Evolutionary conservation across 1,140 invertebrate genomes (phyloP), one percentile per base, ranked within the genome.

Genomic region (Helicoverpa zea): DNA sequence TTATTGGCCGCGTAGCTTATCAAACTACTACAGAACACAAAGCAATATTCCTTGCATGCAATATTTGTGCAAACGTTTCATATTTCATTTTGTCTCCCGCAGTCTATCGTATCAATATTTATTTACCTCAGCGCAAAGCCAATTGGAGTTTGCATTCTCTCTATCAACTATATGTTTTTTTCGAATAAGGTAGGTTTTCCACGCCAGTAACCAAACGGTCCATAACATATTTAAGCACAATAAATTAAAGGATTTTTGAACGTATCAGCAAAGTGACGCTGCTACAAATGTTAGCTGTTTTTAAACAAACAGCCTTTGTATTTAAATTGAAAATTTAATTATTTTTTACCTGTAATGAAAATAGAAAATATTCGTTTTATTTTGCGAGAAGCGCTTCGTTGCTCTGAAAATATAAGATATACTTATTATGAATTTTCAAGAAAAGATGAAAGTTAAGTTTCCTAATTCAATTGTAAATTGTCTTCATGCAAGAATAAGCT

Each of bases 161-260:
- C 11, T 13, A 59, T 51, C 23, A 14, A 23, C 73, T 43, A 61
- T 58, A 30, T 43, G 54, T 76, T 51, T 58, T 30, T 47, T 23
- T 18, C 13, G 18, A 18, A 63, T 56, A 66, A 66, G 75, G 7
- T 63, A 54, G 75, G 51, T 78, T 78, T n/a, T 78, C 51, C 75
- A 78, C 49, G 7, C 49, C 75, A 52, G 14, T 56, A 56, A 13
- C 47, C 63, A 78, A 18, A 3, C 14, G 49, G 14, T 43, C 61
- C 63, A 66, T 66, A 52, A 43, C 35, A 35, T 78, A 66, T 78
- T 78, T 78, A n/a, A n/a, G 49, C 14, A 47, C 30, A 47, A 75
- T 75, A 61, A 72, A 72, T 72, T 72, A 72, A 72, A 56, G 7
- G 64, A 66, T 35, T 47, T 47, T 51, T 72, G 10, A 58, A 58